These are phyloP conservation scores for Hemistola chrysoprasaria DNA, from an alignment of 2,888 invertebrate species.

Conservation along the genomic window DNA sequence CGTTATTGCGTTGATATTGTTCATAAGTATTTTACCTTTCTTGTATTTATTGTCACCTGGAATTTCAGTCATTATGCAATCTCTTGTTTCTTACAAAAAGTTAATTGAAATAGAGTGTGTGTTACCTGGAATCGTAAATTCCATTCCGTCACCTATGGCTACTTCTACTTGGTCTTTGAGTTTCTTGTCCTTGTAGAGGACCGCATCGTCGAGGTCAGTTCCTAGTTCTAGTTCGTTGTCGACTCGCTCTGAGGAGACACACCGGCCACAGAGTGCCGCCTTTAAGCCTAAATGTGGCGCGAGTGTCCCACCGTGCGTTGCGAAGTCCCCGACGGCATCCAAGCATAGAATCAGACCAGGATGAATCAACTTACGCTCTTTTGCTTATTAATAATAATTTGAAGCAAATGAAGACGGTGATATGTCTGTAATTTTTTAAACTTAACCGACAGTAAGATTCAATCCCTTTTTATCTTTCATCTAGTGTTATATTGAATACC, in stretches of 20 bases:
- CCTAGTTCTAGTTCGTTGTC: constrained; percentile 85
- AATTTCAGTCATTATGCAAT: not conserved
- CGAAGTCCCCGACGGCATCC: constrained; percentile 58
- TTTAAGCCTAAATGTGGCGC: constrained; percentile 76
- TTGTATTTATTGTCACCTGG: constrained; percentile 92
- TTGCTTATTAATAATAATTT: not conserved
- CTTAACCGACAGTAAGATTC: too few species aligned
- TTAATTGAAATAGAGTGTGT: not conserved
- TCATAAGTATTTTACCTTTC: constrained; percentile 90
- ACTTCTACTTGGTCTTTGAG: constrained; percentile 95
- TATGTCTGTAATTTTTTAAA: too few species aligned
- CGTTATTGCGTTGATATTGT: constrained; percentile 91
- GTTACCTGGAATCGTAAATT: constrained; percentile 94
- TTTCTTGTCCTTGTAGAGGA: constrained; percentile 93
- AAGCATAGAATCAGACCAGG: constrained; percentile 81
- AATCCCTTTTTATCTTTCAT: too few species aligned
- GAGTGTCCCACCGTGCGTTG: constrained; percentile 52
- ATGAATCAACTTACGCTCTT: constrained; percentile 21
- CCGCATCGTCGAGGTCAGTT: constrained; percentile 89
- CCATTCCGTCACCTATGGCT: constrained; percentile 96
- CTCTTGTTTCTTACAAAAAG: too few species aligned
- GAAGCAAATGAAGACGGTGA: too few species aligned
- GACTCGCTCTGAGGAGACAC: constrained; percentile 86
- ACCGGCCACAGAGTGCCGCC: constrained; percentile 83
- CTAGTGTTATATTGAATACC: too few species aligned